Conservation (phyloP, 2,113 vertebrate species). For the Actinemys pallida region DNA sequence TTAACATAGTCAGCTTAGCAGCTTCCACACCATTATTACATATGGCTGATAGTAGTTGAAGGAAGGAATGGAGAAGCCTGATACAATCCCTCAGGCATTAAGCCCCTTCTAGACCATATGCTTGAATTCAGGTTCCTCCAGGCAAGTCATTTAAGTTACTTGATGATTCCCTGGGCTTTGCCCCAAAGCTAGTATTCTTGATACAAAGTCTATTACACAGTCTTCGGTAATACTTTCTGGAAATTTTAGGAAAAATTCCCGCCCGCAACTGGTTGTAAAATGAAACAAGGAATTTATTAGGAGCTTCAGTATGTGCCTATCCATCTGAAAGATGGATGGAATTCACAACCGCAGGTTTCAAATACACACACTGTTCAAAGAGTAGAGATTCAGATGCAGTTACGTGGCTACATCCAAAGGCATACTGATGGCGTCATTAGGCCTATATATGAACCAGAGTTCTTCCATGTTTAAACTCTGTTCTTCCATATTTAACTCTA, state of each 20-base stretch:
- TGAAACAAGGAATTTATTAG: background rate
- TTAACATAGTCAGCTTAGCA: background rate
- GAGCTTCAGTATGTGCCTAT: background rate
- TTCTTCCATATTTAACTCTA: too few relatives aligned
- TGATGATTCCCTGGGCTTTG: background rate
- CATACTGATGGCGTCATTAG: too few relatives aligned
- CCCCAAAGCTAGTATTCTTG: background rate
- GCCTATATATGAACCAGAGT: too few relatives aligned
- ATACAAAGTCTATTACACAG: background rate
- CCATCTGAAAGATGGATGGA: background rate
- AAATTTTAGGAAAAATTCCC: background rate
- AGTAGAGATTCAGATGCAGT: background rate
- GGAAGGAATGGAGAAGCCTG: too few relatives aligned
- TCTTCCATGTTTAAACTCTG: too few relatives aligned
- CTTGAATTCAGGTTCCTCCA: background rate
- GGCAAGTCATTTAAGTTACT: background rate
- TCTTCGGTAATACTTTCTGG: background rate
- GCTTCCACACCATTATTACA: background rate
- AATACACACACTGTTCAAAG: accelerated
- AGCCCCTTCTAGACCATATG: background rate
- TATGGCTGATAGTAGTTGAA: background rate
- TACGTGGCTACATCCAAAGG: background rate
- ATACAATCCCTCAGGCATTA: background rate
- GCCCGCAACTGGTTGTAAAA: background rate
- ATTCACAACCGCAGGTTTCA: background rate